Evolutionary conservation across 2,888 invertebrate genomes (phyloP).

Genomic region (Automeris io): DNA sequence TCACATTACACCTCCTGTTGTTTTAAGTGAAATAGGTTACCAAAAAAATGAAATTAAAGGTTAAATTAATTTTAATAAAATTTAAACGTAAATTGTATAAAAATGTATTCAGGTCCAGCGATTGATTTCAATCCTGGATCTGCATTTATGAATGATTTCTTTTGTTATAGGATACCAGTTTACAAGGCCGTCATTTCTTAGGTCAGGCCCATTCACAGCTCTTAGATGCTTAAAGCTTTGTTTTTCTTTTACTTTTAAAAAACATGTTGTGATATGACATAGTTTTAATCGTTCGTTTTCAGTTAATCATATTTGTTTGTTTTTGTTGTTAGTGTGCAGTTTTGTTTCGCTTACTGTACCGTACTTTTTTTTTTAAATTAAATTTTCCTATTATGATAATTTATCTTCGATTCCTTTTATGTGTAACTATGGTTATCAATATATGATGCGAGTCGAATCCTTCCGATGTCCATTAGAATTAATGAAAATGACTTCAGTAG

Average conservation of each 20-base stretch:
- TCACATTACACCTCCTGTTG: too few species aligned
- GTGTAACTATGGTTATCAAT: background rate
- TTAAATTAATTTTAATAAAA: too few species aligned
- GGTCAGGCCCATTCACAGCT: conserved; percentile 60
- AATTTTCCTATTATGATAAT: conserved; percentile 18
- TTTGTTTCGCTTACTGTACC: conserved; percentile 23
- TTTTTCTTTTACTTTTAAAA: conserved; percentile 26
- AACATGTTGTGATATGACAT: conserved; percentile 56
- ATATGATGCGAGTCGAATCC: conserved; percentile 2
- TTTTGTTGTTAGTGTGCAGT: conserved; percentile 23
- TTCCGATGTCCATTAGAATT: background rate
- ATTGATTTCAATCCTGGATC: background rate
- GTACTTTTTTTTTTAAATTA: conserved; percentile 14
- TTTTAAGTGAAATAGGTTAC: too few species aligned
- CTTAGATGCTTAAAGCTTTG: conserved; percentile 54
- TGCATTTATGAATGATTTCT: conserved; percentile 29
- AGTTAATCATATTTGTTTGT: conserved; percentile 13
- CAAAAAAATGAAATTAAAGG: too few species aligned
- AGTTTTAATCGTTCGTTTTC: conserved; percentile 11
- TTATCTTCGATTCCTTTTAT: background rate
- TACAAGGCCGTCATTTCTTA: conserved; percentile 71
- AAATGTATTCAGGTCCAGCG: too few species aligned
- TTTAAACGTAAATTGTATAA: too few species aligned
- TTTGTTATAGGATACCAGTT: conserved; percentile 75
- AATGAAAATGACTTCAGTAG: background rate